Conservation (phyloP, 2,113 vertebrate genomes). For the Peromyscus polionotus region DNA sequence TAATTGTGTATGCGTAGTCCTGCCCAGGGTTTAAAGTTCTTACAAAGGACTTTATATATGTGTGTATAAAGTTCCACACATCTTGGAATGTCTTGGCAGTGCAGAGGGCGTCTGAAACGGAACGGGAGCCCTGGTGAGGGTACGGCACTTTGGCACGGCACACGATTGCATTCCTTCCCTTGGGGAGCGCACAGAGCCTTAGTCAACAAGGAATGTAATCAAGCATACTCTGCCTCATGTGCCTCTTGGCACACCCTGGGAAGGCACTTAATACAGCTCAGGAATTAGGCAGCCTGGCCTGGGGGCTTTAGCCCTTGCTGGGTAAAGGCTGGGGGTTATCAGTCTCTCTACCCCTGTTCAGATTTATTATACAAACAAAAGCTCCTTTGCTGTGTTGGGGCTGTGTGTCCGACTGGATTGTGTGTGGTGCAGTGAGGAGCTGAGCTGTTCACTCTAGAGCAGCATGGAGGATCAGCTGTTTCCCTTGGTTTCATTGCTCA, state of each 20-base stretch:
- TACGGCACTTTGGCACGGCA: not conserved
- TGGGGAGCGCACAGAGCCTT: not conserved
- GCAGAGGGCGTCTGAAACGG: too few species aligned
- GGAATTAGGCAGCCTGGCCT: not conserved
- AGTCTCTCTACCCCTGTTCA: constrained; percentile 36
- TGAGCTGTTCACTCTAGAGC: not conserved
- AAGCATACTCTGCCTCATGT: not conserved
- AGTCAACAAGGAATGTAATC: constrained; percentile 41
- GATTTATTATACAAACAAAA: constrained; percentile 57
- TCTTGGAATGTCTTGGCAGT: not conserved
- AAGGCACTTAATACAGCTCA: constrained; percentile 43
- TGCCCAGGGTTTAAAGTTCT: constrained; percentile 21
- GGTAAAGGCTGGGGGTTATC: constrained; percentile 41
- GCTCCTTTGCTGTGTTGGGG: constrained; percentile 24
- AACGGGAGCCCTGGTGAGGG: not conserved
- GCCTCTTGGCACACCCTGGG: constrained; percentile 40
- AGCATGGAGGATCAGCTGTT: not conserved
- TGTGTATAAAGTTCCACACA: not conserved
- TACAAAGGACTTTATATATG: not conserved
- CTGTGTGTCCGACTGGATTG: not conserved
- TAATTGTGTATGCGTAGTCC: constrained; percentile 25
- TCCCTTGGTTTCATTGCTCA: not conserved
- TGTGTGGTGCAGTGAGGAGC: not conserved
- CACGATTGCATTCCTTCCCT: constrained; percentile 41
- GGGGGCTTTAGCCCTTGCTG: constrained; percentile 52